Percentiles rank a stretch among this genome's conserved stretches.
Conservation (phyloP, 2,888 invertebrate species). For the Arge pagana region DNA sequence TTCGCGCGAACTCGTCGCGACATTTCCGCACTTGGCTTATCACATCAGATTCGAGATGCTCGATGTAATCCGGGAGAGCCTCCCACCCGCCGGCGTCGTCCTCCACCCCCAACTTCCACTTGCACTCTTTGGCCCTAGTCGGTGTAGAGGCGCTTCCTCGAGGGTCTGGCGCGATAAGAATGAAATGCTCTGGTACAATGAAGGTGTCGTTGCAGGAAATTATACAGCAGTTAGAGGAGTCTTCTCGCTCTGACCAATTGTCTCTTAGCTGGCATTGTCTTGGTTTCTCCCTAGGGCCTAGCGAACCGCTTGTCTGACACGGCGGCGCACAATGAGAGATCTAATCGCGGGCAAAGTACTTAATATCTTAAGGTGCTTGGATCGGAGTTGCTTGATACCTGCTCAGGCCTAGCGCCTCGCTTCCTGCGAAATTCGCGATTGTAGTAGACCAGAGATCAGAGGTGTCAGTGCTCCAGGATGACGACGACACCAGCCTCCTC, state of each 20-base stretch:
- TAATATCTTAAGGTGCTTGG: conserved; percentile 56
- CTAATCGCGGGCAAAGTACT: conserved; percentile 58
- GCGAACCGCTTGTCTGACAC: conserved; percentile 56
- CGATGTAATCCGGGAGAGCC: no score
- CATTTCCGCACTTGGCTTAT: no score
- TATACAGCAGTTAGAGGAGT: conserved; percentile 58
- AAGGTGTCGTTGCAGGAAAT: conserved; percentile 60
- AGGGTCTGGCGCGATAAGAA: conserved; percentile 48
- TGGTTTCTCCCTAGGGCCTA: conserved; percentile 36
- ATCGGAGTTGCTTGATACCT: conserved; percentile 32
- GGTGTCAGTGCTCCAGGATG: no score
- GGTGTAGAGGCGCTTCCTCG: conserved; percentile 9
- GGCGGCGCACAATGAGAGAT: conserved; percentile 55
- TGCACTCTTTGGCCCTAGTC: conserved; percentile 26
- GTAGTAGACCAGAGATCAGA: no score
- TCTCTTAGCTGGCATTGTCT: conserved; percentile 52
- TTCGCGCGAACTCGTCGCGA: no score
- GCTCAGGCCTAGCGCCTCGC: no score
- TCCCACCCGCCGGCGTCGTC: no score
- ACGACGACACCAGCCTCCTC: no score
- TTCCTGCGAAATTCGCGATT: no score
- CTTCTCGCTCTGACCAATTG: conserved; percentile 54
- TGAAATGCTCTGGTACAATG: conserved; percentile 54
- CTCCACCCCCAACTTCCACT: conserved; percentile 28
- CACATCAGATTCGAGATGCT: no score